phyloP scores from a whole-genome alignment of 2,113 vertebrate species.

The Dromiciops gliroides region DNA sequence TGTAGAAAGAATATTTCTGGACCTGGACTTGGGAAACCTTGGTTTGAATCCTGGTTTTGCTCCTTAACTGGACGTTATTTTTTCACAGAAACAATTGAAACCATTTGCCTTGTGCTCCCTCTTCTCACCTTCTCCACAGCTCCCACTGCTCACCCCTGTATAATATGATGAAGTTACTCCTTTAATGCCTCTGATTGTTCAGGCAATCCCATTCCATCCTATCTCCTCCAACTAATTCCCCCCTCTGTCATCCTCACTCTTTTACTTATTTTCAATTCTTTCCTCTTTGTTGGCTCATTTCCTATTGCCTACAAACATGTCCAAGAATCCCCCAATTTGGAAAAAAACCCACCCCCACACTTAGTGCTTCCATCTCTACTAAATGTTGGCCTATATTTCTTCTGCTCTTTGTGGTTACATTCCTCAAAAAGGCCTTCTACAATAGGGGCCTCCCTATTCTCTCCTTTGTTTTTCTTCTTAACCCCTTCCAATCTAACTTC shows the following conservation, averaged over 20 bases:
- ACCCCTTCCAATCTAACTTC: neutral
- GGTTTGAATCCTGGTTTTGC: neutral
- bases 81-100: neutral
- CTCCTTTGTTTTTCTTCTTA: neutral
- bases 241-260: too few species aligned
- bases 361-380: neutral
- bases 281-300: neutral
- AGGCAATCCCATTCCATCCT: rapidly evolving
- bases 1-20: neutral
- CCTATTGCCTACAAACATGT: neutral
- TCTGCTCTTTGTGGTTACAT: neutral
- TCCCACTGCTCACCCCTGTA: neutral
- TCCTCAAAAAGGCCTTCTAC: neutral
- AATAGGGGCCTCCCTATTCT: neutral
- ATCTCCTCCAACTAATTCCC: neutral
- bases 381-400: neutral
- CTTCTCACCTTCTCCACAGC: rapidly evolving
- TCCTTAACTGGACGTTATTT: neutral
- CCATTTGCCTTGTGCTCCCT: neutral
- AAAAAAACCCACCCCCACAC: neutral
- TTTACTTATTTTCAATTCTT: neutral
- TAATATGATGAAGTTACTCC: neutral
- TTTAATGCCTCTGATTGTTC: rapidly evolving
- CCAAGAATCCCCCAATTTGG: neutral
- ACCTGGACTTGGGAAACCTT: neutral